Evolutionary conservation across 2,888 invertebrate genomes (phyloP).

Genomic region (Nysson spinosus): DNA sequence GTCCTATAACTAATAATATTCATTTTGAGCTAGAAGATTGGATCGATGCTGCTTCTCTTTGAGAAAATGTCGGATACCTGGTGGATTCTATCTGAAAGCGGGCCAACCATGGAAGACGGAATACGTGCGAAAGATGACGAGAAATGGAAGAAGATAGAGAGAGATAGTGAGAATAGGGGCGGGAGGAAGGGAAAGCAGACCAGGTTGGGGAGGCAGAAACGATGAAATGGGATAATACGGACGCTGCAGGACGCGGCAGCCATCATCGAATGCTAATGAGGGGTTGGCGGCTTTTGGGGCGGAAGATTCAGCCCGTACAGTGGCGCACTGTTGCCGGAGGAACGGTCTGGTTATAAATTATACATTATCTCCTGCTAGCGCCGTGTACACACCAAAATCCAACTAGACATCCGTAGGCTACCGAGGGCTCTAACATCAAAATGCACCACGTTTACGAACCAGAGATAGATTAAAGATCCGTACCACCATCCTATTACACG

Average conservation of each 20-base stretch:
- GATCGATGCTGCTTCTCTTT: conserved; percentile 20
- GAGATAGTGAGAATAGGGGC: conserved; percentile 26
- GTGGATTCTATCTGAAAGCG: conserved; percentile 13
- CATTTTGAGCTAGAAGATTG: conserved; percentile 22
- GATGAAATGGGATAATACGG: conserved; percentile 70
- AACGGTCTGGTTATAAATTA: conserved; percentile 77
- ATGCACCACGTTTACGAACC: conserved; percentile 38
- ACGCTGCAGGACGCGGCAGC: conserved; percentile 76
- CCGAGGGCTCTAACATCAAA: conserved; percentile 43
- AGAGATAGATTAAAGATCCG: conserved; percentile 48
- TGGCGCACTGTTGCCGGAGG: conserved; percentile 62
- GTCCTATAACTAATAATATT: no score
- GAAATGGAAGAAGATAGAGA: conserved; percentile 11
- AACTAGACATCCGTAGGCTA: conserved; percentile 44
- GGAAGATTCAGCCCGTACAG: conserved; percentile 66
- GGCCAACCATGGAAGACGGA: conserved; percentile 8
- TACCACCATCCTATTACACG: conserved; percentile 1
- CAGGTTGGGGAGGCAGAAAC: conserved; percentile 64
- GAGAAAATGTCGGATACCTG: conserved; percentile 35
- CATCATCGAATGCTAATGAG: conserved; percentile 78
- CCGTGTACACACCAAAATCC: conserved; percentile 56
- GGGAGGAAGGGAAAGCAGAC: conserved; percentile 49
- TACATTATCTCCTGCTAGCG: conserved; percentile 68
- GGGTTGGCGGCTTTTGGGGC: conserved; percentile 72
- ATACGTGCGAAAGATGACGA: conserved; percentile 27